These are phyloP conservation scores for Caenorhabditis latens DNA, from an alignment of 1,140 invertebrate genomes.

Conservation along the genomic window DNA sequence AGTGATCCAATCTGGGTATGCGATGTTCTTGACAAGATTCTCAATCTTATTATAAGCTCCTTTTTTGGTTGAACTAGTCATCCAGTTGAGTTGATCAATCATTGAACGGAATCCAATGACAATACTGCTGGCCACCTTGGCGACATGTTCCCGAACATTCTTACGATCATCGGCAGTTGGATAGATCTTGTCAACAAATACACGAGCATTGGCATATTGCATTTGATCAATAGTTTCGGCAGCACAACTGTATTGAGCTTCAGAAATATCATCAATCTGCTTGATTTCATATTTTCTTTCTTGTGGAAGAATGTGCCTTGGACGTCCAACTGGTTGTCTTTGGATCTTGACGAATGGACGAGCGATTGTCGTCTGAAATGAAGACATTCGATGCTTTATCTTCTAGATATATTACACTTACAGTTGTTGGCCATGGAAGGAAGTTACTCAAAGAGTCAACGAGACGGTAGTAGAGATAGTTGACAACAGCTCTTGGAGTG, in stretches of 20 bases:
- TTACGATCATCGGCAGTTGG: slow-evolving; percentile 51
- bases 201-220: slow-evolving; percentile 69
- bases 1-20: slow-evolving; percentile 72
- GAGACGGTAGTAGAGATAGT: slow-evolving; percentile 71
- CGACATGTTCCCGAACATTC: slow-evolving; percentile 61
- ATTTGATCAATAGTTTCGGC: slow-evolving; percentile 58
- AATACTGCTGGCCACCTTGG: slow-evolving; percentile 66
- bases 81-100: slow-evolving; percentile 74
- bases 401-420: background rate
- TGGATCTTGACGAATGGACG: slow-evolving; percentile 52
- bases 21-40: slow-evolving; percentile 72
- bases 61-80: slow-evolving; percentile 68
- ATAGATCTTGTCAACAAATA: slow-evolving; percentile 69
- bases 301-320: slow-evolving; percentile 41
- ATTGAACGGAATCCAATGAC: slow-evolving; percentile 71
- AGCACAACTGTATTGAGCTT: slow-evolving; percentile 60
- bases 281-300: slow-evolving; percentile 53
- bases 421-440: slow-evolving; percentile 56
- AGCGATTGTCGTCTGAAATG: slow-evolving; percentile 27
- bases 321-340: slow-evolving; percentile 59
- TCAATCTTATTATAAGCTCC: slow-evolving; percentile 73
- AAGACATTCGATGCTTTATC: too few relatives aligned
- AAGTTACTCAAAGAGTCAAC: slow-evolving; percentile 64
- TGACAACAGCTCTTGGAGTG: slow-evolving; percentile 66
- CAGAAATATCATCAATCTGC: slow-evolving; percentile 38